Conservation (phyloP, 2,113 vertebrate genomes). For the Barbus barbus region DNA sequence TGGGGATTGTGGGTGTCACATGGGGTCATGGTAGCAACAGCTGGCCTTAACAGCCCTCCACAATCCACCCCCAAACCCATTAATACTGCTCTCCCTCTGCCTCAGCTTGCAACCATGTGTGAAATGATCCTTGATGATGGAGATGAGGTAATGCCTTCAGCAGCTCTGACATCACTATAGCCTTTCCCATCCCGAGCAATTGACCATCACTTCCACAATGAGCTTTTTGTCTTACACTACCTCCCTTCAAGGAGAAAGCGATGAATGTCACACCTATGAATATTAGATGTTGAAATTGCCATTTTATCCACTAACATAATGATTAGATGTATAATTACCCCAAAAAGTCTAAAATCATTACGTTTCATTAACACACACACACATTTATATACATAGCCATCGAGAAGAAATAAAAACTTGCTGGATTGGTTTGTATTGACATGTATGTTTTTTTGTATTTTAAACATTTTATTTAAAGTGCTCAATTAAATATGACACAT, state of each 20-base stretch:
- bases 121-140: conserved; percentile 58
- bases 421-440: too few species aligned
- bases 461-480: too few species aligned
- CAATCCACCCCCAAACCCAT: conserved; percentile 41
- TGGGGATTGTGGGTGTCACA: conserved; percentile 48
- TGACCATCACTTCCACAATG: conserved; percentile 39
- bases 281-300: background rate
- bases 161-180: conserved; percentile 51
- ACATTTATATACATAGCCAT: too few species aligned
- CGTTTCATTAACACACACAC: background rate
- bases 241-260: background rate
- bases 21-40: conserved; percentile 52
- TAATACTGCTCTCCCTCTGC: conserved; percentile 44
- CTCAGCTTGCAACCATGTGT: conserved; percentile 60
- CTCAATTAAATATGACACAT: too few species aligned
- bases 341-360: background rate
- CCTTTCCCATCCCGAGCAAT: conserved; percentile 35
- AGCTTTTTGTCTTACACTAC: conserved; percentile 15
- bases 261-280: conserved; percentile 1
- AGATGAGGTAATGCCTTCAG: conserved; percentile 68
- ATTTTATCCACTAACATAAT: background rate
- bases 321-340: background rate
- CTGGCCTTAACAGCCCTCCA: conserved; percentile 45
- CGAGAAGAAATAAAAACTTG: too few species aligned
- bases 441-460: too few species aligned